phyloP scores from a whole-genome alignment of 2,888 invertebrate species.

The Chloroclystis v-ata region DNA sequence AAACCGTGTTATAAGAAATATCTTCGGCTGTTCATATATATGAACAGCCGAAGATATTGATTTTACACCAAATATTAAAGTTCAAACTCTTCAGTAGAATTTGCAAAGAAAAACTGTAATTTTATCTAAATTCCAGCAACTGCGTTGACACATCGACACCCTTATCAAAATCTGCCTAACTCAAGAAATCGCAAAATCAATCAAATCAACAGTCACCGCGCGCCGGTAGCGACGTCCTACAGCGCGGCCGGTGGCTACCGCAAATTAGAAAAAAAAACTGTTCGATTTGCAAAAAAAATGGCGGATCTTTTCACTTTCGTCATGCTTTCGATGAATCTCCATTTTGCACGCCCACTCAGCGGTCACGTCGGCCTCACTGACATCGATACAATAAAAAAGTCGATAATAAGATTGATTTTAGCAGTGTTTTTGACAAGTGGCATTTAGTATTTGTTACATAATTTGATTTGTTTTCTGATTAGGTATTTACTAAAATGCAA shows the following conservation, averaged over 20 bases:
- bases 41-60: too few species aligned
- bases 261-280: constrained; percentile 40
- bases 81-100: too few species aligned
- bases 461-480: too few species aligned
- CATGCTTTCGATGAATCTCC: constrained; percentile 38
- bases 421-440: not conserved
- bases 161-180: constrained; percentile 13
- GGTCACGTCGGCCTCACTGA: constrained; percentile 22
- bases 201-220: constrained; percentile 42
- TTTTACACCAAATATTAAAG: too few species aligned
- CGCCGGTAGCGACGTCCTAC: constrained; percentile 53
- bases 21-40: too few species aligned
- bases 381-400: constrained; percentile 18
- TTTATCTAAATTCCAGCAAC: not conserved
- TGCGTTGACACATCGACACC: constrained; percentile 3
- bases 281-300: constrained; percentile 62
- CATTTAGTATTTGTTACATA: too few species aligned
- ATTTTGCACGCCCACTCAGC: constrained; percentile 68
- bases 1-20: too few species aligned
- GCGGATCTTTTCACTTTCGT: constrained; percentile 55
- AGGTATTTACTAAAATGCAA: too few species aligned
- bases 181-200: constrained; percentile 47
- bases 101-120: too few species aligned
- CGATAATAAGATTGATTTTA: constrained; percentile 14
- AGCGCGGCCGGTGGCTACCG: constrained; percentile 44